phyloP scores from a whole-genome alignment of 2,888 invertebrate species.

The Trypoxylon attenuatum region DNA sequence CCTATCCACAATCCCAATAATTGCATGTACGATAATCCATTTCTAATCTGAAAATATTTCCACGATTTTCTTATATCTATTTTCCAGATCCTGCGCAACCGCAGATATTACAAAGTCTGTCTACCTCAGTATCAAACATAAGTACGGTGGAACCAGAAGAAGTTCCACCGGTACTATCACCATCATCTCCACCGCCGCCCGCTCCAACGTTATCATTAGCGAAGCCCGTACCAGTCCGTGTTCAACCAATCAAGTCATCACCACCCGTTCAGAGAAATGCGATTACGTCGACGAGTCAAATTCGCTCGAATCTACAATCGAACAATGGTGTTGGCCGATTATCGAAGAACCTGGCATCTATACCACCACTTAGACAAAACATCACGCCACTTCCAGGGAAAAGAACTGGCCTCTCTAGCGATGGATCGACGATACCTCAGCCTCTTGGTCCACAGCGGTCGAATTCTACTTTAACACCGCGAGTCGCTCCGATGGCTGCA shows the following conservation, averaged over 20 bases:
- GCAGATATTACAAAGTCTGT: conserved; percentile 74
- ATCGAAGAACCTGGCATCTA: conserved; percentile 67
- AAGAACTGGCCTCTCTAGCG: conserved; percentile 49
- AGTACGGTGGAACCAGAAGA: conserved; percentile 58
- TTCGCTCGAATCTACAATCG: conserved; percentile 67
- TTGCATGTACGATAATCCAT: no score
- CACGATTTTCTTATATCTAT: no score
- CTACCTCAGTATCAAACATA: conserved; percentile 69
- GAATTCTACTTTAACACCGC: conserved; percentile 70
- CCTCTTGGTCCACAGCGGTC: conserved; percentile 72
- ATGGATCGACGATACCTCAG: conserved; percentile 46
- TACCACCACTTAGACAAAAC: conserved; percentile 70
- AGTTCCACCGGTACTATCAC: conserved; percentile 57
- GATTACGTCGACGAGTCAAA: conserved; percentile 70
- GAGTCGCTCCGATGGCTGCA: conserved; percentile 72
- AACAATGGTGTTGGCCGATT: conserved; percentile 60
- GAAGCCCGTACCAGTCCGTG: conserved; percentile 70
- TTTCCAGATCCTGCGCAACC: conserved; percentile 76
- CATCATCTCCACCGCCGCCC: conserved; percentile 57
- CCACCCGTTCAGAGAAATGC: conserved; percentile 68
- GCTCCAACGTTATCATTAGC: conserved; percentile 60
- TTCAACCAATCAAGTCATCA: conserved; percentile 70
- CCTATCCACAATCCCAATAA: no score
- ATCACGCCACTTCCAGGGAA: conserved; percentile 68
- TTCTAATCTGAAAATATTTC: no score